Percentiles rank a stretch among this genome's conserved stretches.
Conservation (phyloP, 2,888 invertebrate species). For the Caenorhabditis sulstoni region DNA sequence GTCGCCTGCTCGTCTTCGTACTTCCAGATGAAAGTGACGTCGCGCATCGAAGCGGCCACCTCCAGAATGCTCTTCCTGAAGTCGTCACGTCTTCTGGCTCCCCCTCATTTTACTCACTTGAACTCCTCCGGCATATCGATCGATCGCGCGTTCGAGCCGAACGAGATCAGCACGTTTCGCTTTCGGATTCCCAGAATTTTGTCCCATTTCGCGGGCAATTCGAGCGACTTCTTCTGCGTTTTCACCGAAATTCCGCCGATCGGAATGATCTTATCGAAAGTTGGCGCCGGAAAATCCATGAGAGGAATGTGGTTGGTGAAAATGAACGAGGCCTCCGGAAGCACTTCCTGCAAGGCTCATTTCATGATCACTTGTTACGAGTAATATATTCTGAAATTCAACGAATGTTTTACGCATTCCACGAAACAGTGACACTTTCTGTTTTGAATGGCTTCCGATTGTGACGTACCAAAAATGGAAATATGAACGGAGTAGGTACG, state of each 20-base stretch:
- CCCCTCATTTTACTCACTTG: conserved; percentile 21
- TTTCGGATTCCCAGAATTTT: conserved; percentile 23
- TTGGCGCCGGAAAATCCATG: conserved; percentile 49
- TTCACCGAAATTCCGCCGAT: conserved; percentile 52
- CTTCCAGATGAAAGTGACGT: conserved; percentile 67
- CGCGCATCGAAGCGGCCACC: conserved; percentile 52
- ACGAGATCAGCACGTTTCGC: conserved; percentile 43
- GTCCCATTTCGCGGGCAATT: conserved; percentile 38
- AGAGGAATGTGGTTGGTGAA: conserved; percentile 48
- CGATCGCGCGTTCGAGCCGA: conserved; percentile 36
- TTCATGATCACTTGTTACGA: too few relatives aligned
- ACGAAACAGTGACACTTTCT: too few relatives aligned
- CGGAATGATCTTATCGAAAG: conserved; percentile 49
- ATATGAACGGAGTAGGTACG: too few relatives aligned
- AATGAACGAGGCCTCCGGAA: conserved; percentile 43
- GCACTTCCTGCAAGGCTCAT: conserved; percentile 35
- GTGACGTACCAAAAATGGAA: too few relatives aligned
- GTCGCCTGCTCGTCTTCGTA: conserved; percentile 61
- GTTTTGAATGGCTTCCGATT: too few relatives aligned
- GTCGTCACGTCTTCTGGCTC: too few relatives aligned
- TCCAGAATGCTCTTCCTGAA: conserved; percentile 51
- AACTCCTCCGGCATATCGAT: conserved; percentile 40
- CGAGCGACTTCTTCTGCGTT: conserved; percentile 22
- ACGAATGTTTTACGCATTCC: too few relatives aligned
- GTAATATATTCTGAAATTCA: too few relatives aligned